A percentile compares a stretch with the other conserved stretches of the same genome.
phyloP scores from a whole-genome alignment of 2,113 vertebrate genomes.

The Pangasianodon gigas region DNA sequence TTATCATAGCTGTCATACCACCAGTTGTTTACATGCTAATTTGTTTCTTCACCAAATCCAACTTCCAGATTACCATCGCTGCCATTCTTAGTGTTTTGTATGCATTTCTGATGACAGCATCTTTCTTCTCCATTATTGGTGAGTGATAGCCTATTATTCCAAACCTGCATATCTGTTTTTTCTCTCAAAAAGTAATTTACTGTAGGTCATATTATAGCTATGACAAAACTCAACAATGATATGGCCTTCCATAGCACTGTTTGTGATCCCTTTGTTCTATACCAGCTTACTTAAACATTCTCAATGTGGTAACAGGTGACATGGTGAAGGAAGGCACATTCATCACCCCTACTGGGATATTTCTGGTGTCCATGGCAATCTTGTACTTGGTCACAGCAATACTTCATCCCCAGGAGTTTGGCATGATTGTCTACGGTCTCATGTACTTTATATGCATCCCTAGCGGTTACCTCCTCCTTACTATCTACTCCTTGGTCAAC shows the following conservation, averaged over 20 bases:
- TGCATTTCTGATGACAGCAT: constrained; percentile 80
- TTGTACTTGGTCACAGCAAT: constrained; percentile 74
- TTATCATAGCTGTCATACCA: constrained; percentile 69
- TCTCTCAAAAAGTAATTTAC: neutral
- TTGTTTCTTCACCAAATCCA: constrained; percentile 71
- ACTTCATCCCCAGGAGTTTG: constrained; percentile 75
- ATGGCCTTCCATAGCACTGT: neutral
- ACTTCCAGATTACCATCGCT: constrained; percentile 75
- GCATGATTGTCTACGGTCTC: constrained; percentile 76
- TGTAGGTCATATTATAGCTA: neutral
- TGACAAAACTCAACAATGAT: constrained; percentile 3
- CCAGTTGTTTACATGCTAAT: constrained; percentile 73
- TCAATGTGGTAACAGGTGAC: constrained; percentile 66
- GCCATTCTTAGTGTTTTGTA: constrained; percentile 76
- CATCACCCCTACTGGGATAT: constrained; percentile 76
- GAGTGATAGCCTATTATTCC: constrained; percentile 37
- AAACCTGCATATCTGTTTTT: neutral
- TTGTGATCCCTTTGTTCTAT: neutral
- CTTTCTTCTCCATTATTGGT: constrained; percentile 79
- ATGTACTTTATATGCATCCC: constrained; percentile 83
- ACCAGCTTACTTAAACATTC: neutral
- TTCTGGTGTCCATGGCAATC: constrained; percentile 75
- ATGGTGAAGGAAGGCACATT: constrained; percentile 75
- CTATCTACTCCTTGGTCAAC: constrained; percentile 81
- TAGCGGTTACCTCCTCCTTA: constrained; percentile 79